Percentiles rank a stretch among this genome's conserved stretches.
Evolutionary conservation across 2,888 invertebrate species (phyloP).

Genomic region (Epistrophe grossulariae): DNA sequence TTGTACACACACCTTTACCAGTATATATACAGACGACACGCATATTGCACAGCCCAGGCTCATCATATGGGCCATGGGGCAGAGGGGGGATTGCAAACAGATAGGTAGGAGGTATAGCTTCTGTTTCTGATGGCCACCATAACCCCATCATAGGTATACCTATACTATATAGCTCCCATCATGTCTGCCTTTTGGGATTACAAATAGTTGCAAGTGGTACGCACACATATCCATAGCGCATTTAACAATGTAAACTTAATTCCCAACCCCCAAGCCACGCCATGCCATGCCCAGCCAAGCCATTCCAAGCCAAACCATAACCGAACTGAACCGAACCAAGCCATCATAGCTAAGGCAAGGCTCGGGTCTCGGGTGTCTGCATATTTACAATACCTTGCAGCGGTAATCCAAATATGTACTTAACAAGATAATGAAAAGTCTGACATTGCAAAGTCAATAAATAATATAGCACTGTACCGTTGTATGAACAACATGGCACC

Average conservation of each 20-base stretch:
- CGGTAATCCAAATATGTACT: slow-evolving; percentile 76
- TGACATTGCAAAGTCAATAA: slow-evolving; percentile 76
- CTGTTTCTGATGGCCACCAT: slow-evolving; percentile 34
- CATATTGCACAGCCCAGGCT: slow-evolving; percentile 15
- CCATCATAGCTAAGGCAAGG: slow-evolving; percentile 33
- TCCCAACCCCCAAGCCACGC: slow-evolving; percentile 41
- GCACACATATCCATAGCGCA: slow-evolving; percentile 58
- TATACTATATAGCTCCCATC: slow-evolving; percentile 15
- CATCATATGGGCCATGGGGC: neutral
- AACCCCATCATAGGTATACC: neutral
- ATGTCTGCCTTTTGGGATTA: slow-evolving; percentile 58
- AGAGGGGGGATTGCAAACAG: no score
- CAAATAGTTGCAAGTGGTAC: slow-evolving; percentile 66
- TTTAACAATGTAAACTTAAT: slow-evolving; percentile 75
- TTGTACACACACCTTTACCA: slow-evolving; percentile 18
- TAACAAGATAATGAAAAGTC: slow-evolving; percentile 76
- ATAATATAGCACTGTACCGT: slow-evolving; percentile 70
- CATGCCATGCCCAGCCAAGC: neutral
- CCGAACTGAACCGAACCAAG: neutral
- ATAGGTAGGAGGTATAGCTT: neutral
- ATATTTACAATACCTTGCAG: slow-evolving; percentile 73
- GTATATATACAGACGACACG: slow-evolving; percentile 21
- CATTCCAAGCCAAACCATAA: neutral
- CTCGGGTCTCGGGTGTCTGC: slow-evolving; percentile 62
- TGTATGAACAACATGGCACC: slow-evolving; percentile 53